Base-by-base conservation (phyloP, 2,888 invertebrate genomes). In the Antitype chi region DNA sequence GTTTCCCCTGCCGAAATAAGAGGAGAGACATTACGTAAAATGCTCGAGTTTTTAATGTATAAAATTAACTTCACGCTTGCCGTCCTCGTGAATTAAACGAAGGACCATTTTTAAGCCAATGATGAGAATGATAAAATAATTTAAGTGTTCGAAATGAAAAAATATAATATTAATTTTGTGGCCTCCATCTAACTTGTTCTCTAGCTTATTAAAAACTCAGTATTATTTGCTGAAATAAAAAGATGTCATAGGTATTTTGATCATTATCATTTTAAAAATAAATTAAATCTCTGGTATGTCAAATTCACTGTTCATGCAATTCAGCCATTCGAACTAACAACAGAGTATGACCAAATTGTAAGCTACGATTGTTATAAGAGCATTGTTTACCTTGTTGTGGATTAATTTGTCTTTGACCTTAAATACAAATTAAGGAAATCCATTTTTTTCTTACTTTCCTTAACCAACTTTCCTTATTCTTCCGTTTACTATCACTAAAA, bases 1-100 rank as follows among this genome's bases (percentile, higher is more conserved):
- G 55, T 55, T n/a, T 38, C 55, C 55, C 62, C 57, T 55, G 23
- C 67, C 64, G 38, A 79, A 80, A 81, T 76, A 70, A 77, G 38
- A 64, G 28, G n/a, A 64, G 52, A 25, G 32, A 17, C 32, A 71
- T 80, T 68, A 66, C 47, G 52, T 60, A 49, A 59, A 74, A 62
- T 60, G 62, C 43, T 52, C 11, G 11, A 49, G 55, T 63, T 80
- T 84, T 81, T 70, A 70, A 77, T 72, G 49, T 80, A 70, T 73
- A 28, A 76, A 67, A 62, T 76, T 60, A 70, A 70, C 28, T 53
- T 53, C 25, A 28, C 9, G 59, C 17, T 62, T 60, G 17, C 28
- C 38, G 47, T 57, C 2, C n/a, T 32, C 2, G n/a, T 9, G 8
- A 70, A 64, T 60, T 81, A 71, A 68, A n/a, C 47, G 5, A 25